phyloP scores from a whole-genome alignment of 2,113 vertebrate species.

The Falco punctatus region DNA sequence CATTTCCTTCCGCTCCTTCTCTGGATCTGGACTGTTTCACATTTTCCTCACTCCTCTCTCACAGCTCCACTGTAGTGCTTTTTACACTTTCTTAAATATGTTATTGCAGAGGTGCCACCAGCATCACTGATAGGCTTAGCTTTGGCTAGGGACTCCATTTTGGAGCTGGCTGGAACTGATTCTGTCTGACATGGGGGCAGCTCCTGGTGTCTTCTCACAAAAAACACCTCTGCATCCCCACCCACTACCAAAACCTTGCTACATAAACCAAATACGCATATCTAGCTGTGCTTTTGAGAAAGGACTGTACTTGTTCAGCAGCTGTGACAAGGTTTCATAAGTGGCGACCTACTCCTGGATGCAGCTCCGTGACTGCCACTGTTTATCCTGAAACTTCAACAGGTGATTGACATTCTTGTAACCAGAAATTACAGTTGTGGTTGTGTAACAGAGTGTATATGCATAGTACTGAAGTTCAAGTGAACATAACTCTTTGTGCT shows the following conservation, averaged over 20 bases:
- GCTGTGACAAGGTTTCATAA: background rate
- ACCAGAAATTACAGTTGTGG: background rate
- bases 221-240: fast-evolving
- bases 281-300: background rate
- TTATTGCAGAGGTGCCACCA: background rate
- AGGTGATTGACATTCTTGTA: background rate
- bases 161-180: background rate
- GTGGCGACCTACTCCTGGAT: background rate
- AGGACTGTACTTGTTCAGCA: background rate
- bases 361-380: background rate
- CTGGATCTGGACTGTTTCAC: background rate
- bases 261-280: background rate
- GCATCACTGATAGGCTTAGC: background rate
- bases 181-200: background rate
- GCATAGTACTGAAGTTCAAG: background rate
- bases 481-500: background rate
- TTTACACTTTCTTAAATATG: background rate
- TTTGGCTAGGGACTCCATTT: background rate
- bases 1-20: background rate
- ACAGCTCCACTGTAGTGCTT: background rate
- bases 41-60: background rate
- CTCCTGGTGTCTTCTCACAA: background rate
- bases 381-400: background rate
- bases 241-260: background rate
- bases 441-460: background rate